Evolutionary conservation across 2,888 invertebrate genomes (phyloP).

Genomic region (Abrostola triplasia): DNA sequence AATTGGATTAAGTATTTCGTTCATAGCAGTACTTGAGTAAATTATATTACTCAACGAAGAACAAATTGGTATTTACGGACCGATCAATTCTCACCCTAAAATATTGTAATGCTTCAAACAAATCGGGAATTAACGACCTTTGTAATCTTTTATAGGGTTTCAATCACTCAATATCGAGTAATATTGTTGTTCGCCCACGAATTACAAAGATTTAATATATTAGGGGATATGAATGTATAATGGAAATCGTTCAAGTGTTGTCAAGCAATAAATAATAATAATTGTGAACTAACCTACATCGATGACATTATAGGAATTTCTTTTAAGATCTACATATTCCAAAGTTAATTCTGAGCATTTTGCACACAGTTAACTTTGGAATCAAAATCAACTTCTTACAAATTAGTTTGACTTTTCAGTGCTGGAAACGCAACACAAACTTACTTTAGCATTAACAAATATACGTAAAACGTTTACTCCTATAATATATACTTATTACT

Average conservation of each 20-base stretch:
- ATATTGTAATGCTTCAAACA: conserved; percentile 20
- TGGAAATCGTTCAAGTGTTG: not conserved
- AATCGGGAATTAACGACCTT: conserved; percentile 26
- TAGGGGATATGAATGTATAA: not conserved
- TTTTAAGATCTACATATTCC: too few relatives aligned
- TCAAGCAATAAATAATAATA: not conserved
- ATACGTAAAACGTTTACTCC: too few relatives aligned
- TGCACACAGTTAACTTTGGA: too few relatives aligned
- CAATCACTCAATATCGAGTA: conserved; percentile 10
- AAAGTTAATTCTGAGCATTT: too few relatives aligned
- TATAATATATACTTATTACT: too few relatives aligned
- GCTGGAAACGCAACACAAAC: too few relatives aligned
- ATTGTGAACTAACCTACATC: too few relatives aligned
- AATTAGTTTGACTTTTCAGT: too few relatives aligned
- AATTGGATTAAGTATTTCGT: conserved; percentile 13
- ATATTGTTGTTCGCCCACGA: conserved; percentile 1
- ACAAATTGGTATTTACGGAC: conserved; percentile 14
- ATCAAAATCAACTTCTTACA: too few relatives aligned
- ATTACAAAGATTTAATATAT: not conserved
- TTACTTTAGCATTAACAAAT: too few relatives aligned
- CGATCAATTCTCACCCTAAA: conserved; percentile 16
- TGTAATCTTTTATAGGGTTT: conserved; percentile 21
- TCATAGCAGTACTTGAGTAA: conserved; percentile 1
- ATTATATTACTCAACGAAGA: not conserved
- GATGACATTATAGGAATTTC: too few relatives aligned